phyloP scores from a whole-genome alignment of 2,797 vertebrate genomes.

The Paramormyrops hopkinsi region DNA sequence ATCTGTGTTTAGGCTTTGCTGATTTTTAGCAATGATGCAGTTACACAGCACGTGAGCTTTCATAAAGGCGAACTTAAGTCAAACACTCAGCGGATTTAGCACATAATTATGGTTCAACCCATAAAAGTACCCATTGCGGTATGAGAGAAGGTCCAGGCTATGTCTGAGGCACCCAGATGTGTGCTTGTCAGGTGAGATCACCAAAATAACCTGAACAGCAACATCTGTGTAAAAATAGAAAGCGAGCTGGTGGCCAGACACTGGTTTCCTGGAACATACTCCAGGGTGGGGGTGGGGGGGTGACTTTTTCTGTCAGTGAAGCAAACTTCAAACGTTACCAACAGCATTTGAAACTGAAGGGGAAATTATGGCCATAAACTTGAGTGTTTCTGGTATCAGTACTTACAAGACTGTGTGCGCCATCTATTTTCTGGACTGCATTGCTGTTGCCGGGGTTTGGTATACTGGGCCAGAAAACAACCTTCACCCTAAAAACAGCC shows the following conservation, averaged over 20 bases:
- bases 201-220: neutral
- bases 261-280: neutral
- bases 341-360: neutral
- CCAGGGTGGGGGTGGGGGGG: neutral
- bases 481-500: conserved; percentile 55
- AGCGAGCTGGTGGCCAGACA: neutral
- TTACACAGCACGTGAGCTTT: neutral
- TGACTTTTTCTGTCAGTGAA: neutral
- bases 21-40: neutral
- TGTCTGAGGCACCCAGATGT: neutral
- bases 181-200: neutral
- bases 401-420: conserved; percentile 43
- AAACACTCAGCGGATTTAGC: neutral
- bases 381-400: neutral
- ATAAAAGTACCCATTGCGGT: neutral
- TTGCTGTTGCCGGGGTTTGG: conserved; percentile 70
- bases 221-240: neutral
- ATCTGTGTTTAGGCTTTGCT: neutral
- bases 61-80: neutral
- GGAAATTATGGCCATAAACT: neutral
- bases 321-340: neutral
- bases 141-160: neutral
- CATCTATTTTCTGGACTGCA: conserved; percentile 60
- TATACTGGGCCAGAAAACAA: conserved; percentile 62
- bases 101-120: neutral